These are phyloP conservation scores for Simalia tracyae DNA, from an alignment of 2,797 vertebrate species.

Conservation along the genomic window DNA sequence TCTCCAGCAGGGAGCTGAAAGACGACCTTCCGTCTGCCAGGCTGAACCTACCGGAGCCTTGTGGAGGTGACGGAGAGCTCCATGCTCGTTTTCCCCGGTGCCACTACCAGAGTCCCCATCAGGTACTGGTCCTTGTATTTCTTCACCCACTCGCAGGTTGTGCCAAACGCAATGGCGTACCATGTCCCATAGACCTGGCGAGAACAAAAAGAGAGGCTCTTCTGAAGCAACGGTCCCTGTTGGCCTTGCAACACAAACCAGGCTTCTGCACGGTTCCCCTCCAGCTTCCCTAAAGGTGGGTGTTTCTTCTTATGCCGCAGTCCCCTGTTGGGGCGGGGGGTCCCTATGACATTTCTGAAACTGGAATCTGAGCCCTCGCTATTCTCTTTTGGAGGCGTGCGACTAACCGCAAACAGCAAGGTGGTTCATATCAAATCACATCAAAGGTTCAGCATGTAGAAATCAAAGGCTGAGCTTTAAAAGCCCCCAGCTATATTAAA, in stretches of 20 bases:
- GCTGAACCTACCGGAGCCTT: conserved; percentile 63
- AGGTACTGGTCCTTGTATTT: conserved; percentile 63
- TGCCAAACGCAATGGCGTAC: conserved; percentile 81
- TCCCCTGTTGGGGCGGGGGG: neutral
- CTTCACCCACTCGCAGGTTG: conserved; percentile 74
- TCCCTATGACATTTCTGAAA: neutral
- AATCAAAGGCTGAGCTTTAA: neutral
- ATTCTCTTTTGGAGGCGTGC: neutral
- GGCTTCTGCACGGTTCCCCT: neutral
- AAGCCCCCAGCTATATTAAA: too few species aligned
- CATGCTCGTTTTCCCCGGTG: neutral
- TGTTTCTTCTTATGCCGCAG: neutral
- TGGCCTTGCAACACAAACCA: neutral
- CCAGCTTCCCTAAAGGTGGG: neutral
- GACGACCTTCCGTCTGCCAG: neutral
- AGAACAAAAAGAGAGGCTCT: too few species aligned
- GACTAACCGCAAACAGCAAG: neutral
- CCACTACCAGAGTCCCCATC: conserved; percentile 79
- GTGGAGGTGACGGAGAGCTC: conserved; percentile 66
- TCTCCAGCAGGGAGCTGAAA: neutral
- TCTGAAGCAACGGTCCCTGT: too few species aligned
- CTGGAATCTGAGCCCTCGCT: neutral
- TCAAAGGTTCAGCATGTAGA: neutral
- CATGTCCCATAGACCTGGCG: conserved; percentile 88
- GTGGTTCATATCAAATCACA: neutral